Evolutionary conservation across 2,797 vertebrate genomes (phyloP).

Genomic region (Hypotaenidia philippensis): DNA sequence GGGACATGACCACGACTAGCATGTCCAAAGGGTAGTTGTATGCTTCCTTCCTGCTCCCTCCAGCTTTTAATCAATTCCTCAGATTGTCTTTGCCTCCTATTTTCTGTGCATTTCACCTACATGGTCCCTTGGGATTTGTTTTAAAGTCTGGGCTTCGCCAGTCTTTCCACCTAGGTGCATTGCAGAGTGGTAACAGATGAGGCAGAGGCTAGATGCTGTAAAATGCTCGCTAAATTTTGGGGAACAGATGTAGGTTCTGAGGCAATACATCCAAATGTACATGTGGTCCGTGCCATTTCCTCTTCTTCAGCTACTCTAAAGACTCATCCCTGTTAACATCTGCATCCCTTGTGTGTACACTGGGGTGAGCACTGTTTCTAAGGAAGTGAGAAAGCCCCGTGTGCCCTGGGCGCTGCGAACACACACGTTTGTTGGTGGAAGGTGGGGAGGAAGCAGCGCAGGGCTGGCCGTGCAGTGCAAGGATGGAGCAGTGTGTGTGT

Average conservation of each 20-base stretch:
- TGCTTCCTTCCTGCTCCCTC: fast-evolving
- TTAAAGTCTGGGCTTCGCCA: not conserved
- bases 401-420: fast-evolving
- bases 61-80: not conserved
- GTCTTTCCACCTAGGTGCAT: fast-evolving
- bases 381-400: fast-evolving
- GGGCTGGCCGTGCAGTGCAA: fast-evolving
- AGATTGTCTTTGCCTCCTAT: not conserved
- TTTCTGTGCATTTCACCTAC: not conserved
- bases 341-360: fast-evolving
- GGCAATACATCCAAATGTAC: not conserved
- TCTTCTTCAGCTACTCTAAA: not conserved
- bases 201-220: not conserved
- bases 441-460: not conserved
- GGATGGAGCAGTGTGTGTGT: not conserved
- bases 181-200: not conserved
- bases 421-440: not conserved
- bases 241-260: not conserved
- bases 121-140: not conserved
- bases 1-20: not conserved
- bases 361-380: not conserved
- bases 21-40: not conserved
- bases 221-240: not conserved
- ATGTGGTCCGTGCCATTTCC: not conserved
- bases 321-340: not conserved